These are phyloP conservation scores for Spea hammondii DNA, from an alignment of 2,797 vertebrate genomes.

Conservation along the genomic window DNA sequence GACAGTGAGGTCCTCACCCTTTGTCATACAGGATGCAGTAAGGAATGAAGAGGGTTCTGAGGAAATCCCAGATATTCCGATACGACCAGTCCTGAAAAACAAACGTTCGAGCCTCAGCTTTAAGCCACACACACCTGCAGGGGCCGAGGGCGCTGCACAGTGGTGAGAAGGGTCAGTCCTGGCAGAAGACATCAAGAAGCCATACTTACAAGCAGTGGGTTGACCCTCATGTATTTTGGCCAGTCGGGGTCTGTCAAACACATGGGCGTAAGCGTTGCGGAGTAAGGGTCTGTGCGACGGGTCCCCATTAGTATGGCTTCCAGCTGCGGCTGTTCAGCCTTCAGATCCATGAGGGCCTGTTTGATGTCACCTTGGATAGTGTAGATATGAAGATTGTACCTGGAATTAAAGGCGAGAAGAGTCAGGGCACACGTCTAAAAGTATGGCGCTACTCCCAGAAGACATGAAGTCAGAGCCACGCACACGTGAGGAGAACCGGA, in stretches of 20 bases:
- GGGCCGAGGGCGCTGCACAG: no score
- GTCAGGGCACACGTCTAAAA: no score
- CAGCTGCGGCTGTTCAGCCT: constrained; percentile 74
- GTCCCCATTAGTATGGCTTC: constrained; percentile 92
- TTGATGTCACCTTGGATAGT: constrained; percentile 84
- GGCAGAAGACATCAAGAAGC: no score
- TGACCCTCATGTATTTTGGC: constrained; percentile 90
- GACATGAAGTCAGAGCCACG: neutral
- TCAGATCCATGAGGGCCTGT: constrained; percentile 78
- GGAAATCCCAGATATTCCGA: constrained; percentile 91
- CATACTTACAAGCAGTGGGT: constrained; percentile 82
- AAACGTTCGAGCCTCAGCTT: neutral
- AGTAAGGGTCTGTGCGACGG: constrained; percentile 88
- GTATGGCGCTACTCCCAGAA: no score
- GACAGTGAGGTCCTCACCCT: constrained; percentile 72
- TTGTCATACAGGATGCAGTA: constrained; percentile 97
- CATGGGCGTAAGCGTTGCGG: constrained; percentile 75
- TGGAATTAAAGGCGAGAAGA: constrained; percentile 48
- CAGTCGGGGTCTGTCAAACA: constrained; percentile 85
- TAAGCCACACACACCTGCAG: neutral
- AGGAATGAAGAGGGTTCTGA: constrained; percentile 85
- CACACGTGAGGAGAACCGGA: neutral
- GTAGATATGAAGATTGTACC: constrained; percentile 80
- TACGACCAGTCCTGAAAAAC: constrained; percentile 88
- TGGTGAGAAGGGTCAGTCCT: no score